Conservation (phyloP, 2,888 invertebrate species). For the Morinoia aosen region DNA sequence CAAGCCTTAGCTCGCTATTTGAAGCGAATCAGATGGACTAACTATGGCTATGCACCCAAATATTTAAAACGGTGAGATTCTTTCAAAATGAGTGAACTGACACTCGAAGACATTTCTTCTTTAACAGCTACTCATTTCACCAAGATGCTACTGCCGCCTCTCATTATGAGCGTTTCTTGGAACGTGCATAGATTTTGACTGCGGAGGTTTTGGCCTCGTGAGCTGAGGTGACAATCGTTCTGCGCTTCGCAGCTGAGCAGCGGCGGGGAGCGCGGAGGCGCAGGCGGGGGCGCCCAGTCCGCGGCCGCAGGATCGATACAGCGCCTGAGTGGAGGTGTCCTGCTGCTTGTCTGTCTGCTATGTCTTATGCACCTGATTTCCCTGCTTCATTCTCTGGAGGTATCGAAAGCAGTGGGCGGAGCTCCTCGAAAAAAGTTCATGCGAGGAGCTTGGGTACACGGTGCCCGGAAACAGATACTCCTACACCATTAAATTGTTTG, state of each 20-base stretch:
- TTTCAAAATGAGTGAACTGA: too few relatives aligned
- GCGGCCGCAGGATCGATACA: background rate
- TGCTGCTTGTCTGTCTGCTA: background rate
- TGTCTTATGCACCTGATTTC: background rate
- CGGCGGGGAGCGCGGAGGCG: background rate
- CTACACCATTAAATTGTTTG: too few relatives aligned
- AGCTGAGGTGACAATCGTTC: background rate
- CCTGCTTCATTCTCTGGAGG: background rate
- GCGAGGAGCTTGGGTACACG: background rate
- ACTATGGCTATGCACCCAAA: too few relatives aligned
- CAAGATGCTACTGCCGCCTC: too few relatives aligned
- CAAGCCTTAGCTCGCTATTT: too few relatives aligned
- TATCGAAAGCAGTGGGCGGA: background rate
- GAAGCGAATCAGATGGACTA: too few relatives aligned
- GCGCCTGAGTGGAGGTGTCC: background rate
- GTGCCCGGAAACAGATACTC: too few relatives aligned
- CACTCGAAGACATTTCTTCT: too few relatives aligned
- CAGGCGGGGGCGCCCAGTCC: background rate
- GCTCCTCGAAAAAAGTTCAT: background rate
- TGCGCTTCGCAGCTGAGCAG: background rate
- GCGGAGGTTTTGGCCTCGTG: background rate
- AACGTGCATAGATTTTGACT: background rate
- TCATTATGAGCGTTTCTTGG: too few relatives aligned
- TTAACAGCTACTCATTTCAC: too few relatives aligned
- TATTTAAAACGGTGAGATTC: too few relatives aligned